Evolutionary conservation across 2,113 vertebrate genomes (phyloP).

Genomic region (Periophthalmus modestus): DNA sequence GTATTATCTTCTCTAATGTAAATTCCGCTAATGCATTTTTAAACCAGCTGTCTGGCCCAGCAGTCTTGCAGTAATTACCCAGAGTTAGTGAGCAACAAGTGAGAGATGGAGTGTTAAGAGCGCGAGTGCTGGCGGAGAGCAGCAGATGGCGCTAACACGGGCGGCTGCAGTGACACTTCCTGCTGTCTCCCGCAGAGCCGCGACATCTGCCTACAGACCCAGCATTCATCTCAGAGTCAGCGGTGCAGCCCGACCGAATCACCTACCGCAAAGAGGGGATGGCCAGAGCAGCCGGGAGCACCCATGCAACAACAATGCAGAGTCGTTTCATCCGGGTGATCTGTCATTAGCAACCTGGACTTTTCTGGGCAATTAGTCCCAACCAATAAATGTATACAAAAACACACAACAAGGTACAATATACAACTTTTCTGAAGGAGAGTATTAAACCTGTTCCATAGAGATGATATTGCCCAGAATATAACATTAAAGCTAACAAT

Average conservation of each 20-base stretch:
- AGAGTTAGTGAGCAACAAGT: slow-evolving; percentile 41
- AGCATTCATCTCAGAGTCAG: slow-evolving; percentile 50
- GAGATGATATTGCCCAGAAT: no score
- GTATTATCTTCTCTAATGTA: not conserved
- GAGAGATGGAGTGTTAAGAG: slow-evolving; percentile 49
- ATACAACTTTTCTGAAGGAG: no score
- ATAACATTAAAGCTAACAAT: no score
- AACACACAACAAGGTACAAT: not conserved
- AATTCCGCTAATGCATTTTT: slow-evolving; percentile 27
- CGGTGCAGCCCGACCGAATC: slow-evolving; percentile 31
- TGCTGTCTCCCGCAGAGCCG: slow-evolving; percentile 50
- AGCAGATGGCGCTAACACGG: slow-evolving; percentile 53
- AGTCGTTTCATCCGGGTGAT: slow-evolving; percentile 10
- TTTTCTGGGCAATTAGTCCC: not conserved
- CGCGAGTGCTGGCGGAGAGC: slow-evolving; percentile 27
- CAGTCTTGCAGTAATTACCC: slow-evolving; percentile 50
- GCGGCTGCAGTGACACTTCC: slow-evolving; percentile 54
- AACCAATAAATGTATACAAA: not conserved
- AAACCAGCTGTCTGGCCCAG: slow-evolving; percentile 34
- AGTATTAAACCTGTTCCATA: no score
- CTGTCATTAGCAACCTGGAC: not conserved
- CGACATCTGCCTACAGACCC: slow-evolving; percentile 68
- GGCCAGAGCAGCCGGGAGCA: not conserved
- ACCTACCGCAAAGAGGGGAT: slow-evolving; percentile 10
- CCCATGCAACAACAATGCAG: slow-evolving; percentile 7